phyloP scores from a whole-genome alignment of 1,140 invertebrate genomes.

The Neoseiulus cucumeris region DNA sequence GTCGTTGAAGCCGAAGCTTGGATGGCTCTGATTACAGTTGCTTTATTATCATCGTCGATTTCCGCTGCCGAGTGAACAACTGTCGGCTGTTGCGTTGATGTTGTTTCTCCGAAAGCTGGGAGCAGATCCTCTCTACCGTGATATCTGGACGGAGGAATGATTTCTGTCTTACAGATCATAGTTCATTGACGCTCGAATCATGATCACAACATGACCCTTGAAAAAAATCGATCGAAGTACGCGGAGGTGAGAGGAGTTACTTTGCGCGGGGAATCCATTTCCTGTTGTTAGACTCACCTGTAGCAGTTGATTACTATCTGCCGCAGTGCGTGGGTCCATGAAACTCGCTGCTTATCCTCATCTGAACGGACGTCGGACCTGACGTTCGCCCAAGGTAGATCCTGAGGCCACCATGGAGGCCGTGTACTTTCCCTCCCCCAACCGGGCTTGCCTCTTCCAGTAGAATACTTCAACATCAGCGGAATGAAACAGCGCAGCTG shows the following conservation, averaged over 20 bases:
- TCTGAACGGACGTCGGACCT: conserved; percentile 86
- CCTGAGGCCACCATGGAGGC: conserved; percentile 92
- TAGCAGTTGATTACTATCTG: conserved; percentile 97
- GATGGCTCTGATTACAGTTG: conserved; percentile 3
- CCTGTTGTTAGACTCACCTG: neutral
- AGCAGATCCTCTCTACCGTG: conserved; percentile 86
- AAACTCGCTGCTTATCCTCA: conserved; percentile 92
- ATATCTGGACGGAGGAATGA: conserved; percentile 41
- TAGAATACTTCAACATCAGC: conserved; percentile 92
- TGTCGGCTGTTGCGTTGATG: neutral
- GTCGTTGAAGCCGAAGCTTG: neutral
- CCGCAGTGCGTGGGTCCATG: conserved; percentile 89
- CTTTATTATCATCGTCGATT: conserved; percentile 9
- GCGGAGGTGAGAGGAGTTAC: too few relatives aligned
- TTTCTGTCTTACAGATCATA: neutral
- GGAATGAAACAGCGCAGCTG: conserved; percentile 89
- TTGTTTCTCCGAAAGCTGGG: conserved; percentile 72
- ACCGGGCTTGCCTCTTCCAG: conserved; percentile 82
- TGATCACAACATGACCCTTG: neutral
- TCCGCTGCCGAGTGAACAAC: conserved; percentile 1
- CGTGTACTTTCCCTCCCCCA: conserved; percentile 88
- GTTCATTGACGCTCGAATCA: neutral
- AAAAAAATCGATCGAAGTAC: too few relatives aligned
- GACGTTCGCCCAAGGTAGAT: conserved; percentile 91
- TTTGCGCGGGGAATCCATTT: too few relatives aligned